Conservation (phyloP, 2,888 invertebrate genomes). For the Notocelia uddmanniana region DNA sequence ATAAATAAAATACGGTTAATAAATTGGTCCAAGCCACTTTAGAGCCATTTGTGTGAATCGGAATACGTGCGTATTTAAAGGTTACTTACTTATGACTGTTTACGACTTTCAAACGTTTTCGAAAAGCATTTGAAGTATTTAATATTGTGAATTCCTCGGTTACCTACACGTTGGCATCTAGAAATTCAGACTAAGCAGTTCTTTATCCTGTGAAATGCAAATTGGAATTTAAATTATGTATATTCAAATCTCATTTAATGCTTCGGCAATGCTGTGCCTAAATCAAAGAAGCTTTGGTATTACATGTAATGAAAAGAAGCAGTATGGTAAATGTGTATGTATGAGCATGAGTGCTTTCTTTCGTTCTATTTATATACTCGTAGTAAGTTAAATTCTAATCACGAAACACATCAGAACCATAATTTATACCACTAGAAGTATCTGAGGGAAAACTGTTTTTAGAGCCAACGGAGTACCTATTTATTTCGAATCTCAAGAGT, state of each 20-base stretch:
- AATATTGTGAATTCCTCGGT: slow-evolving; percentile 2
- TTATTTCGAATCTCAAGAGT: too few relatives aligned
- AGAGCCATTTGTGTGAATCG: slow-evolving; percentile 30
- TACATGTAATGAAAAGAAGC: background rate
- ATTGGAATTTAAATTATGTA: slow-evolving; percentile 2
- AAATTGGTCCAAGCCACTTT: slow-evolving; percentile 34
- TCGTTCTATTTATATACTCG: background rate
- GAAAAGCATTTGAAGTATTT: slow-evolving; percentile 27
- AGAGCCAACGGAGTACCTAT: too few relatives aligned
- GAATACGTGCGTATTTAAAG: slow-evolving; percentile 32
- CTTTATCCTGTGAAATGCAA: background rate
- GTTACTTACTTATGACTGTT: slow-evolving; percentile 33
- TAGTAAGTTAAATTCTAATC: background rate
- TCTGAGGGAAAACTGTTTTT: too few relatives aligned
- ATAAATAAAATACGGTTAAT: slow-evolving; percentile 25
- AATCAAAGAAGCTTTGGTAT: background rate
- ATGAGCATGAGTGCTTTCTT: background rate
- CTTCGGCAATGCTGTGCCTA: background rate
- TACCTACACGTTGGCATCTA: slow-evolving; percentile 9
- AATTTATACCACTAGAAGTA: background rate
- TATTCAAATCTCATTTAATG: slow-evolving; percentile 8
- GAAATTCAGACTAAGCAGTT: background rate
- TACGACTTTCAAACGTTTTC: slow-evolving; percentile 29
- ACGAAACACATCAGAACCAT: background rate
- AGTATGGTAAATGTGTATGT: background rate